Conservation (phyloP, 2,888 invertebrate genomes). For the Escarpia spicata region DNA sequence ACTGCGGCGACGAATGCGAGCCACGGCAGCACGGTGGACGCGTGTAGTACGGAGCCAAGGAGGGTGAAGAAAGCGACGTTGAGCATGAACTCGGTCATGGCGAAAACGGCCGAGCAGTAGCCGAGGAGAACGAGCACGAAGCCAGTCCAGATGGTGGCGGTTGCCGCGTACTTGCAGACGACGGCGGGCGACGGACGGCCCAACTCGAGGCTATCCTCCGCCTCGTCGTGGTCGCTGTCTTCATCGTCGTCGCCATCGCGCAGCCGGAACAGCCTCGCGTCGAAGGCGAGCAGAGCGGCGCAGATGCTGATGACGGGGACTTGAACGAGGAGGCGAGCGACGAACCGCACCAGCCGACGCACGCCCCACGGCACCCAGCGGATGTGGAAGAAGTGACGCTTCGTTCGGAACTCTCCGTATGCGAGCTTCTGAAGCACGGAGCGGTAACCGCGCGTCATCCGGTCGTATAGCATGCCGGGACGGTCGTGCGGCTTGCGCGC, state of each 20-base stretch:
- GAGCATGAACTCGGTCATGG: constrained; percentile 40
- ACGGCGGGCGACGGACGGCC: constrained; percentile 22
- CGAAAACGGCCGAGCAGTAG: constrained; percentile 41
- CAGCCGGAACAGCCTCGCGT: constrained; percentile 34
- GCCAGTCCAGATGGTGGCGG: constrained; percentile 40
- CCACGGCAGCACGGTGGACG: constrained; percentile 42
- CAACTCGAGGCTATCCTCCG: constrained; percentile 21
- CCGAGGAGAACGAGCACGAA: constrained; percentile 42
- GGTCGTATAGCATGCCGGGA: constrained; percentile 37
- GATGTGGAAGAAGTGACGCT: constrained; percentile 42
- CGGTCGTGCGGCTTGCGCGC: constrained; percentile 37
- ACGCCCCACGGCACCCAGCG: constrained; percentile 42
- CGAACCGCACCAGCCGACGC: constrained; percentile 32
- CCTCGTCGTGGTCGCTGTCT: constrained; percentile 31
- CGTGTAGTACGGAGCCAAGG: constrained; percentile 39
- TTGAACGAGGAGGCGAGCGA: constrained; percentile 35
- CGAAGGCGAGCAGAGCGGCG: constrained; percentile 33
- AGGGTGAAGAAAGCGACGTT: constrained; percentile 42
- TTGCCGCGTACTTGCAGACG: constrained; percentile 31
- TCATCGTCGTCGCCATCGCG: constrained; percentile 17
- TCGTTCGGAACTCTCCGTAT: constrained; percentile 40
- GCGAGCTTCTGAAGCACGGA: constrained; percentile 40
- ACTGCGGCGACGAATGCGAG: constrained; percentile 34
- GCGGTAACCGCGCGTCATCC: constrained; percentile 40
- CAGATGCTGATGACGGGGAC: constrained; percentile 43